phyloP scores from a whole-genome alignment of 2,113 vertebrate species.

The Entelurus aequoreus region DNA sequence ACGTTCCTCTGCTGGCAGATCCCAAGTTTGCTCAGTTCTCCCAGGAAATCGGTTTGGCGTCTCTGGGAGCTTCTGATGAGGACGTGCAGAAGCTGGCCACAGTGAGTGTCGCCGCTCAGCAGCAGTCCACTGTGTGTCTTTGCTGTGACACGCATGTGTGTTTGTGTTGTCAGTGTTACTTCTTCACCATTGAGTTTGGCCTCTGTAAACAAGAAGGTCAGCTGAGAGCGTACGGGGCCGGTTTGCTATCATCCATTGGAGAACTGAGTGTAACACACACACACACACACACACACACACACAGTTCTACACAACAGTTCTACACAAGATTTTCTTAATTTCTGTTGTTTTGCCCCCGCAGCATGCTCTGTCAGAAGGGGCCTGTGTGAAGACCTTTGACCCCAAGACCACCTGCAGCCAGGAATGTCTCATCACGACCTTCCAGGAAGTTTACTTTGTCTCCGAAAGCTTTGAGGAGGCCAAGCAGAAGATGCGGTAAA shows the following conservation, averaged over 20 bases:
- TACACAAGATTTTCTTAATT: background rate
- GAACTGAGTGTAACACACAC: constrained; percentile 81
- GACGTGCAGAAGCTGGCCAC: constrained; percentile 97
- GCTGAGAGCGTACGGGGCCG: constrained; percentile 93
- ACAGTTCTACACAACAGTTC: background rate
- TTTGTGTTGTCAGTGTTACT: constrained; percentile 82
- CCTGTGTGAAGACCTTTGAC: constrained; percentile 87
- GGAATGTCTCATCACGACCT: constrained; percentile 96
- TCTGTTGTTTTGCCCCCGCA: constrained; percentile 56
- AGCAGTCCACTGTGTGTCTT: background rate
- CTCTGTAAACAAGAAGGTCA: constrained; percentile 97
- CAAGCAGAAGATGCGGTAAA: constrained; percentile 96
- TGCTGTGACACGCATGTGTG: background rate
- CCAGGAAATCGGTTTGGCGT: constrained; percentile 95
- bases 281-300: constrained; percentile 12
- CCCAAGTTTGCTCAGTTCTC: constrained; percentile 97
- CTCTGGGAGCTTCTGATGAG: constrained; percentile 90
- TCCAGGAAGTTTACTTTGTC: constrained; percentile 95
- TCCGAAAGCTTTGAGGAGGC: constrained; percentile 98
- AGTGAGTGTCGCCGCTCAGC: constrained; percentile 66
- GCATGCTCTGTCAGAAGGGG: constrained; percentile 92
- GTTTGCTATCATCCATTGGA: constrained; percentile 93
- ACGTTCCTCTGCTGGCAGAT: constrained; percentile 93
- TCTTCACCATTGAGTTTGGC: constrained; percentile 98
- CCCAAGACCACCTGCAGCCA: constrained; percentile 90